Conservation (phyloP, 2,888 invertebrate species). For the Calliscelio sp. region DNA sequence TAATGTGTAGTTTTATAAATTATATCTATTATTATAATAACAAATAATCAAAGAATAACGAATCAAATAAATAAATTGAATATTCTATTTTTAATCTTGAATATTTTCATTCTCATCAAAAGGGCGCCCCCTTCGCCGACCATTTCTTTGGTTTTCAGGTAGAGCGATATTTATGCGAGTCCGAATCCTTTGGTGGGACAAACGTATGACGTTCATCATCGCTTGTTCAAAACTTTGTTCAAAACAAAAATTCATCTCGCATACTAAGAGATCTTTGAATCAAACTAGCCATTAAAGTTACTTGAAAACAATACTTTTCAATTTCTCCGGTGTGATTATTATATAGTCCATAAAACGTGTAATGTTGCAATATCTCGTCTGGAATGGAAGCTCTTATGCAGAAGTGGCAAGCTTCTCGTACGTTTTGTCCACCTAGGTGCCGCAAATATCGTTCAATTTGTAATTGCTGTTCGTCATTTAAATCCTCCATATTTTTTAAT, state of each 20-base stretch:
- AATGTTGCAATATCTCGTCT: background rate
- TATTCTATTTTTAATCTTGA: no score
- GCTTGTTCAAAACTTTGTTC: conserved; percentile 1
- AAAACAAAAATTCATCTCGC: conserved; percentile 8
- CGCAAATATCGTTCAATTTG: conserved; percentile 11
- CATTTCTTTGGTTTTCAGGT: conserved; percentile 11
- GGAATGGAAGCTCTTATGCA: background rate
- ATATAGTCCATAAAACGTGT: conserved; percentile 8
- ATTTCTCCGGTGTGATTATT: conserved; percentile 8
- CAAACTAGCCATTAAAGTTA: background rate
- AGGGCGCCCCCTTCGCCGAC: conserved; percentile 20
- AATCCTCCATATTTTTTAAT: background rate
- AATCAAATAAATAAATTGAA: no score
- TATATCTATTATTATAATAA: no score
- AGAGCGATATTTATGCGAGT: conserved; percentile 5
- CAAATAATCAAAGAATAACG: no score
- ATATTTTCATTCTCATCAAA: conserved; percentile 10
- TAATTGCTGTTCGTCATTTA: conserved; percentile 2
- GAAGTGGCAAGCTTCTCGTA: conserved; percentile 23
- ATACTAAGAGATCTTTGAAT: background rate
- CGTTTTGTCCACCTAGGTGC: conserved; percentile 18
- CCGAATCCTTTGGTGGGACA: conserved; percentile 13
- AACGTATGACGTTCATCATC: background rate
- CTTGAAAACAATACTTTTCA: background rate
- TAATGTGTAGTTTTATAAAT: no score